Conservation (phyloP, 2,888 invertebrate species). For the Poecilus cupreus region DNA sequence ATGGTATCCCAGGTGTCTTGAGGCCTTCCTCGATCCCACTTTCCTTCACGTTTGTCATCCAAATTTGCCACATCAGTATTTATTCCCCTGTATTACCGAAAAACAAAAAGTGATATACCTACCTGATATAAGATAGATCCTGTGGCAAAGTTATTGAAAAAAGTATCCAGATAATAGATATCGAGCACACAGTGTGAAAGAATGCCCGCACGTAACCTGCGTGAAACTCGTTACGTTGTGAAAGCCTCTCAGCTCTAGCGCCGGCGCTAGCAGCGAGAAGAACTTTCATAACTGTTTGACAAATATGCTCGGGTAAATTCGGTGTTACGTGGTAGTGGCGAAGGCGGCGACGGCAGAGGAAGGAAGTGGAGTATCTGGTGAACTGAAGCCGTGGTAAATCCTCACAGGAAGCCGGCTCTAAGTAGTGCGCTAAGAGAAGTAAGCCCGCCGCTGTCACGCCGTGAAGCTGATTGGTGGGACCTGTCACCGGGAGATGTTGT, state of each 20-base stretch:
- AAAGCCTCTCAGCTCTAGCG: constrained; percentile 3
- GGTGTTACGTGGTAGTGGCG: neutral
- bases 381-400: constrained; percentile 55
- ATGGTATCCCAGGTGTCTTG: no score
- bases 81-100: no score
- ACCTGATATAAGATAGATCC: no score
- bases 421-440: constrained; percentile 57
- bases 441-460: constrained; percentile 52
- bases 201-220: neutral
- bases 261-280: neutral
- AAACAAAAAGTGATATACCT: no score
- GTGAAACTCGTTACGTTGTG: constrained; percentile 32
- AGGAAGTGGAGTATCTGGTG: constrained; percentile 52
- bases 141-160: no score
- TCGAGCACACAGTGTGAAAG: neutral
- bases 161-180: neutral
- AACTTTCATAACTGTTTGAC: constrained; percentile 56
- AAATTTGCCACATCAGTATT: no score
- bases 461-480: constrained; percentile 57
- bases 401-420: constrained; percentile 55
- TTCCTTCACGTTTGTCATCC: no score
- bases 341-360: neutral
- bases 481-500: constrained; percentile 51
- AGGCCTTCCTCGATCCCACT: no score
- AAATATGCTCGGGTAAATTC: constrained; percentile 50